Evolutionary conservation across 1,140 invertebrate genomes (phyloP).

Genomic region (Forficula auricularia): DNA sequence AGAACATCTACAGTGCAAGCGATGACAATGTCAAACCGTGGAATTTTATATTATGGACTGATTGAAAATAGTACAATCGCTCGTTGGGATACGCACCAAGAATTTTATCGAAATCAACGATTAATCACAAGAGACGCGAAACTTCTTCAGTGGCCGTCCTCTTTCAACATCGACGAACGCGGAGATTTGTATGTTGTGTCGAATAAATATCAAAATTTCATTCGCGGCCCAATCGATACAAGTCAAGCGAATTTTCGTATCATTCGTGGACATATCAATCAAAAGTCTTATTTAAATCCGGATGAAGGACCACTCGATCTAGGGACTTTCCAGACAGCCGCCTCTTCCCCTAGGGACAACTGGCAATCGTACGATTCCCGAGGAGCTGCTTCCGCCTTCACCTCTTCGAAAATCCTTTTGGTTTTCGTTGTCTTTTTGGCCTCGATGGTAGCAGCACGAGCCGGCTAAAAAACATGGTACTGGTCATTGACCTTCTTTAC

Average conservation of each 20-base stretch:
- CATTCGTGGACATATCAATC: conserved; percentile 31
- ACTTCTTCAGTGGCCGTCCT: conserved; percentile 50
- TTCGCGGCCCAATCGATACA: conserved; percentile 32
- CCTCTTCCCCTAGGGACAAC: no score
- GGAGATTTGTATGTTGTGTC: conserved; percentile 44
- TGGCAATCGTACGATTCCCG: no score
- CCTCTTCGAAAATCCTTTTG: no score
- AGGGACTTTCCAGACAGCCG: not conserved
- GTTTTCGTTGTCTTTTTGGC: no score
- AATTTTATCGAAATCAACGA: conserved; percentile 29
- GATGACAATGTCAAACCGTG: conserved; percentile 47
- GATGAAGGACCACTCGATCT: not conserved
- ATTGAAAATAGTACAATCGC: conserved; percentile 43
- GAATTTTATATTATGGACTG: conserved; percentile 44
- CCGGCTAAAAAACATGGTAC: no score
- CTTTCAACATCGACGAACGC: conserved; percentile 45
- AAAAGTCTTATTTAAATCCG: conserved; percentile 42
- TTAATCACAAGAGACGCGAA: conserved; percentile 42
- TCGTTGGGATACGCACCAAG: conserved; percentile 38
- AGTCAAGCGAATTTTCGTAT: conserved; percentile 39
- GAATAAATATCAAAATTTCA: conserved; percentile 43
- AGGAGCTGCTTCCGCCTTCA: no score
- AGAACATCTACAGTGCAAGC: conserved; percentile 47
- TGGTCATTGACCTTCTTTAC: no score
- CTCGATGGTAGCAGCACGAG: no score